phyloP scores from a whole-genome alignment of 1,140 invertebrate genomes.

The Mamestra configurata region DNA sequence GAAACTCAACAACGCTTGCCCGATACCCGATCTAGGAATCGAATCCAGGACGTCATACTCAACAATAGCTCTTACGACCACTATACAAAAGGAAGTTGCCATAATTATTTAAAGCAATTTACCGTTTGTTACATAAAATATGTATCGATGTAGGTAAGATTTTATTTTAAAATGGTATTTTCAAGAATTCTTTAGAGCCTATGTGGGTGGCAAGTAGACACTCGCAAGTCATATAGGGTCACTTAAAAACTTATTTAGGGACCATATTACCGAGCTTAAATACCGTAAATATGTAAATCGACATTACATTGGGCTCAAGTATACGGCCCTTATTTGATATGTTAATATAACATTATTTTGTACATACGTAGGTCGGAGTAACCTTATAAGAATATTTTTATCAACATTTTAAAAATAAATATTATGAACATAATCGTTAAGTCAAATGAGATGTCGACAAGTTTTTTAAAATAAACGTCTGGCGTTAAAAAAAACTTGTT shows the following conservation, averaged over 20 bases:
- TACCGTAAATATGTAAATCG: conserved; percentile 54
- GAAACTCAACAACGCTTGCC: no score
- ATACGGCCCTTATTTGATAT: conserved; percentile 53
- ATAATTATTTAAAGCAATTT: no score
- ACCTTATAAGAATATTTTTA: conserved; percentile 26
- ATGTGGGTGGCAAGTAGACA: conserved; percentile 31
- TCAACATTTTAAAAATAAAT: conserved; percentile 17
- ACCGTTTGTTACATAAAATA: no score
- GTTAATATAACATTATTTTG: conserved; percentile 41
- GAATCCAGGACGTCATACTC: no score
- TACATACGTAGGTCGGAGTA: conserved; percentile 28
- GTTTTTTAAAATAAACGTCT: neutral
- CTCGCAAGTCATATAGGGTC: neutral
- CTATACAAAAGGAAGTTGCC: no score
- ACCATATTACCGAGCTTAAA: conserved; percentile 10
- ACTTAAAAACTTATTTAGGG: conserved; percentile 27
- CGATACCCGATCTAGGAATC: no score
- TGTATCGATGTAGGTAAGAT: no score
- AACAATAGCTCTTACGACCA: no score
- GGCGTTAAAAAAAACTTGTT: neutral
- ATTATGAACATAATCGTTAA: neutral
- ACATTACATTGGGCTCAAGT: conserved; percentile 40
- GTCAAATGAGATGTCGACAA: conserved; percentile 19
- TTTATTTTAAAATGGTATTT: no score
- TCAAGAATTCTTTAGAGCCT: neutral